Base-by-base conservation (phyloP, 1,140 invertebrate genomes). In the honey bee (Apis mellifera) region DNA sequence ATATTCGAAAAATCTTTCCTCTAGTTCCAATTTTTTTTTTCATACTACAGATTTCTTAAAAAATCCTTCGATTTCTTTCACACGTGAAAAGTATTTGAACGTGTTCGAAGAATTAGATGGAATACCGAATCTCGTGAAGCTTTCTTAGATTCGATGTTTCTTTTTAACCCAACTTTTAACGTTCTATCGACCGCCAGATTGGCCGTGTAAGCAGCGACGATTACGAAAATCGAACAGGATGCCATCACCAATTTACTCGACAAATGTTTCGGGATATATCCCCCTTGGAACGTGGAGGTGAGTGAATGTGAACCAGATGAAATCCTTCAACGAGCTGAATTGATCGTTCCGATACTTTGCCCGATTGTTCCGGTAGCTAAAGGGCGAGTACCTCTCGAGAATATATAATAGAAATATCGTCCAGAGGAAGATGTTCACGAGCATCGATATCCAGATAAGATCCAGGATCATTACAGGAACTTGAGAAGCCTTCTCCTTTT, bases 281-380 rank as follows among this genome's bases (percentile, higher is more conserved):
- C 98, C 8, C 97, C 97, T 95, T 99, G 98, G 0, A 98, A 98
- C 0, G 98, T 99, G 9, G 98, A 99, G 65, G 98, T 99, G 97
- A 99, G 98, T 99, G 97, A 99, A 98, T 90, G 98, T 98, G 92
- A 99, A 99, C 98, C 98, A 99, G 0, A 99, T 94, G 91, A 98
- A 98, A 92, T 99, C 98, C 91, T 98, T 99, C 9, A 99, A 93
- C 50, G 96, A 98, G 88, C 99, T 99, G 90, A 98, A 97, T 42
- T 98, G 94, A 91, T 98, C 98, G 86, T 98, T 96, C 91, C 97
- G 97, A 91, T 98, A 98, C 89, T 98, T 98, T 69, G 98, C 96
- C 42, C 96, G 94, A 90, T 98, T 98, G 91, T 99, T 99, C 91
- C 98, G 97, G 89, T 97, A 98, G 86, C 97, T 98, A 93, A 98